Percentiles rank a stretch among this genome's conserved stretches.
phyloP scores from a whole-genome alignment of 2,797 vertebrate species.

The Phalanger gymnotis region DNA sequence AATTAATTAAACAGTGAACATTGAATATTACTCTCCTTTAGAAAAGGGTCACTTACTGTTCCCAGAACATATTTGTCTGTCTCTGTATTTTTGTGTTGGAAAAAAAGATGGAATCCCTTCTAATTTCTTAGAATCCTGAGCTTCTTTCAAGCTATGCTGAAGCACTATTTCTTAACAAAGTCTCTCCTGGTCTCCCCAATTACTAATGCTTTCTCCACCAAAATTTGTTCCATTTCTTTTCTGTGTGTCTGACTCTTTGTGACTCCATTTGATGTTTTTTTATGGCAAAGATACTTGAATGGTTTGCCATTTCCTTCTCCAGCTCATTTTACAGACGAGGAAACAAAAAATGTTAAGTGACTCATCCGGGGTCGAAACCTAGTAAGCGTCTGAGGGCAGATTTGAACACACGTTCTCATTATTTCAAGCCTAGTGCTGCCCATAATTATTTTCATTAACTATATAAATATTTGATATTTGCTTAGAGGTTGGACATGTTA shows the following conservation, averaged over 20 bases:
- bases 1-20: too few species aligned
- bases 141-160: too few species aligned
- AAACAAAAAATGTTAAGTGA: background rate
- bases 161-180: too few species aligned
- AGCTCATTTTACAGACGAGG: background rate
- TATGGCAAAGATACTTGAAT: background rate
- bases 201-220: background rate
- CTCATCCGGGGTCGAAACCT: background rate
- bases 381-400: background rate
- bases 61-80: too few species aligned
- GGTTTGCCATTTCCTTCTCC: background rate
- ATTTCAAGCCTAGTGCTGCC: background rate
- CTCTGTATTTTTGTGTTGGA: too few species aligned
- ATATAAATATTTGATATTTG: background rate
- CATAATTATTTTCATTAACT: background rate
- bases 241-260: background rate
- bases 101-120: too few species aligned
- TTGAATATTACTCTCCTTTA: too few species aligned
- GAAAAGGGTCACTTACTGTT: too few species aligned
- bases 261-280: background rate
- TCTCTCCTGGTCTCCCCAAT: background rate
- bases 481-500: background rate
- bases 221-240: background rate
- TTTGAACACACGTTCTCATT: background rate
- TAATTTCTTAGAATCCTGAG: too few species aligned